Percentiles rank a stretch among this genome's conserved stretches.
Evolutionary conservation across 1,140 invertebrate genomes (phyloP).

Genomic region (Caligus rogercresseyi): DNA sequence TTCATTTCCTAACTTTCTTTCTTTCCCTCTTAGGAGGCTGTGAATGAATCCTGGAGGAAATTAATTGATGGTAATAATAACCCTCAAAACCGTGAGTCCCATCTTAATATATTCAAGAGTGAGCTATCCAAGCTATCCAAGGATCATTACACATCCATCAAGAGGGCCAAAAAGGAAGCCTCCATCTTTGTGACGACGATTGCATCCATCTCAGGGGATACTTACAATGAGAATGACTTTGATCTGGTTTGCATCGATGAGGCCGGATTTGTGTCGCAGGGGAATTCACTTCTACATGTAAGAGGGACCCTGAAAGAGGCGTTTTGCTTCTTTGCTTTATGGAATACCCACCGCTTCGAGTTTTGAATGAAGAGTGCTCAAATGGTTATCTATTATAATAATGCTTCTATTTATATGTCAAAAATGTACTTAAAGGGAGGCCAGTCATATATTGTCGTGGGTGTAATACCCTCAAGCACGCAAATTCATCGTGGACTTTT

Average conservation of each 20-base stretch:
- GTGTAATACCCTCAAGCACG: too few species aligned
- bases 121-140: neutral
- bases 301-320: neutral
- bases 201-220: neutral
- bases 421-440: too few species aligned
- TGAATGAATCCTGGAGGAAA: neutral
- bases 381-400: too few species aligned
- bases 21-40: neutral
- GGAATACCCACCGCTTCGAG: too few species aligned
- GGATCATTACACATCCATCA: neutral
- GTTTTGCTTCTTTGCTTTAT: neutral
- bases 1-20: too few species aligned
- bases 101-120: neutral
- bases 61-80: neutral
- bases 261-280: constrained; percentile 4
- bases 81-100: neutral
- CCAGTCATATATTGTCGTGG: too few species aligned
- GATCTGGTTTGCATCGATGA: constrained; percentile 17
- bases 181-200: neutral
- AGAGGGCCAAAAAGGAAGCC: neutral
- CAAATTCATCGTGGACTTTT: too few species aligned
- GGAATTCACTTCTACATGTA: neutral
- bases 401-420: too few species aligned
- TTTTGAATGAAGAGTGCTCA: too few species aligned
- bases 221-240: constrained; percentile 1